phyloP scores from a whole-genome alignment of 2,797 vertebrate genomes.

The Lepilemur septentrionalis region DNA sequence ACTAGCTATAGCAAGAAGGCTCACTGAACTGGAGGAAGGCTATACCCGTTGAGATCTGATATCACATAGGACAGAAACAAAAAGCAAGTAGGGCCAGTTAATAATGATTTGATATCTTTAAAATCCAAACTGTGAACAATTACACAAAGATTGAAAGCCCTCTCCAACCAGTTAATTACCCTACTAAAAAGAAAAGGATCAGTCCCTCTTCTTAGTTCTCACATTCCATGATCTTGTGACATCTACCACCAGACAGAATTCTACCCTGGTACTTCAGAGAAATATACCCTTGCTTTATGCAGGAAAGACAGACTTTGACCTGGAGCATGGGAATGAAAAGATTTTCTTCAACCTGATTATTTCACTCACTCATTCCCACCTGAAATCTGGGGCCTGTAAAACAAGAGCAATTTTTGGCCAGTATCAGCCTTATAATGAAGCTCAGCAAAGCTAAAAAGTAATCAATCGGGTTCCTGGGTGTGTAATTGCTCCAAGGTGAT shows the following conservation, averaged over 20 bases:
- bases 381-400: neutral
- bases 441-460: constrained; percentile 59
- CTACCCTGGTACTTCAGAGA: neutral
- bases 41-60: neutral
- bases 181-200: neutral
- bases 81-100: neutral
- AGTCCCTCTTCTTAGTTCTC: neutral
- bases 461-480: constrained; percentile 22
- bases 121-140: neutral
- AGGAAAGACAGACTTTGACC: neutral
- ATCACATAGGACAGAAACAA: neutral
- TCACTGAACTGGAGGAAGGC: neutral
- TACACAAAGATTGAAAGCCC: neutral
- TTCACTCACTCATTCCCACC: neutral
- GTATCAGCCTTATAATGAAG: constrained; percentile 40
- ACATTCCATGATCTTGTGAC: neutral
- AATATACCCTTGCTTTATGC: neutral
- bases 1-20: neutral
- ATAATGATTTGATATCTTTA: neutral
- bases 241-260: neutral
- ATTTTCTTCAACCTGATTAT: neutral
- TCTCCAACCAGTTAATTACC: neutral
- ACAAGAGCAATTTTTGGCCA: neutral
- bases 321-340: neutral
- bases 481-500: constrained; percentile 71